Evolutionary conservation across 2,113 vertebrate species (phyloP), one percentile per base, ranked within the genome.

Genomic region (Bagarius yarrelli): DNA sequence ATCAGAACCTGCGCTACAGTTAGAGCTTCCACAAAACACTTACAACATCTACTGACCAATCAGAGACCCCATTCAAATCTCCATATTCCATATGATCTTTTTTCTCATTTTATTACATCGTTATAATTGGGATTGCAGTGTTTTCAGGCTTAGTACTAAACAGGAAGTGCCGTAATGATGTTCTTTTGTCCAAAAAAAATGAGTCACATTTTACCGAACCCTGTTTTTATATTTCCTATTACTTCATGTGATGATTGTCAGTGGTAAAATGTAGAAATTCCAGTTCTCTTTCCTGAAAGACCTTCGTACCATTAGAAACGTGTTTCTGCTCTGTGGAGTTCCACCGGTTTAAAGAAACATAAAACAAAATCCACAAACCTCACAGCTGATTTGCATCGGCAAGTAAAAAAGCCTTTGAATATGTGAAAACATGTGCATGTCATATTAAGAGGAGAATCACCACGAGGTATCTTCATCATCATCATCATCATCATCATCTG

Each of bases 381-480:
- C 9, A 52, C 47, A 1, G 44, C 57, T 63, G 59, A 30, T 61
- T 50, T 76, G 16, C 40, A 61, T 44, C 1, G 11, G 52, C 8
- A 23, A 8, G 19, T 53, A 19, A 25, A 32, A 16, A 77, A 50
- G 16, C 40, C 47, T 77, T 77, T 40, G 40, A n/a, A 47, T 27
- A 77, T 18, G 16, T 40, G 36, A 40, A 63, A 50, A 44, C 15
- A 27, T 11, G 40, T 47, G 27, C 3, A 72, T 74, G 5, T 73
- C 47, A 25, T 30, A 53, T 67, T 23, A 23, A 21, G 27, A 64
- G 52, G 69, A 74, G 66, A 53, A 66, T 55, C 72, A 75, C 71
- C 71, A 55, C 78, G 70, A 63, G 72, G 11, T 14, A 19, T 76
- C 79, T 57, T 52, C 52, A 32, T 76, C 50, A 74, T 76, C 79